A percentile compares a stretch with the other conserved stretches of the same genome.
Conservation (phyloP, 2,888 invertebrate species). For the Eucera pruinosa region DNA sequence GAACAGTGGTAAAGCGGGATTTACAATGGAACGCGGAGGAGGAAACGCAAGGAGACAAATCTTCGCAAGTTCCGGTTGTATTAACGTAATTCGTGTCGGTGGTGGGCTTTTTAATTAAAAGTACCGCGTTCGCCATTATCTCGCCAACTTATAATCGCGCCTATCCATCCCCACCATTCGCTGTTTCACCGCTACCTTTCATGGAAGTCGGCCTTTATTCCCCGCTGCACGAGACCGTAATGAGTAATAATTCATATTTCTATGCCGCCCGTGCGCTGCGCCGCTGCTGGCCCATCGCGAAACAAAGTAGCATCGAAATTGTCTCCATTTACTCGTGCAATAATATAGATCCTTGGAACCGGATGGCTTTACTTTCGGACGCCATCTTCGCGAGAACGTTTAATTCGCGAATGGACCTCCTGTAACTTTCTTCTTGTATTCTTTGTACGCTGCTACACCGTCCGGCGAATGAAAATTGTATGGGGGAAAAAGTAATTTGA, state of each 20-base stretch:
- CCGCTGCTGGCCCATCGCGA: too few species aligned
- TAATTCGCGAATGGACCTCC: background rate
- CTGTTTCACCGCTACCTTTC: constrained; percentile 9
- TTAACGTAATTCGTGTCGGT: constrained; percentile 76
- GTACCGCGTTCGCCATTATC: constrained; percentile 75
- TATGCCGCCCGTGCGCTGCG: too few species aligned
- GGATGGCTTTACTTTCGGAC: background rate
- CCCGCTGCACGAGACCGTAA: constrained; percentile 65
- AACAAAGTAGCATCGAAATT: constrained; percentile 39
- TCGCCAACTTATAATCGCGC: constrained; percentile 79
- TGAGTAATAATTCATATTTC: constrained; percentile 76
- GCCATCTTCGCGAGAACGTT: background rate
- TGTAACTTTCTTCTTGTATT: background rate
- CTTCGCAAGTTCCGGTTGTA: constrained; percentile 53
- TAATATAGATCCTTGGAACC: constrained; percentile 17
- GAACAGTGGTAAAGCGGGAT: background rate
- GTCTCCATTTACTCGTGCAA: constrained; percentile 49
- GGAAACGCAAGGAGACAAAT: constrained; percentile 35
- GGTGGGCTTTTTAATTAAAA: constrained; percentile 80
- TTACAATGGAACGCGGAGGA: background rate
- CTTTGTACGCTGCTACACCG: too few species aligned
- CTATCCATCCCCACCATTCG: constrained; percentile 46
- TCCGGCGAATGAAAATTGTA: too few species aligned
- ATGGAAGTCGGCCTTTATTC: constrained; percentile 69
- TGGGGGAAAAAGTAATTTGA: too few species aligned